These are phyloP conservation scores for Tangara arthus DNA, from an alignment of 2,797 vertebrate species.

Conservation along the genomic window DNA sequence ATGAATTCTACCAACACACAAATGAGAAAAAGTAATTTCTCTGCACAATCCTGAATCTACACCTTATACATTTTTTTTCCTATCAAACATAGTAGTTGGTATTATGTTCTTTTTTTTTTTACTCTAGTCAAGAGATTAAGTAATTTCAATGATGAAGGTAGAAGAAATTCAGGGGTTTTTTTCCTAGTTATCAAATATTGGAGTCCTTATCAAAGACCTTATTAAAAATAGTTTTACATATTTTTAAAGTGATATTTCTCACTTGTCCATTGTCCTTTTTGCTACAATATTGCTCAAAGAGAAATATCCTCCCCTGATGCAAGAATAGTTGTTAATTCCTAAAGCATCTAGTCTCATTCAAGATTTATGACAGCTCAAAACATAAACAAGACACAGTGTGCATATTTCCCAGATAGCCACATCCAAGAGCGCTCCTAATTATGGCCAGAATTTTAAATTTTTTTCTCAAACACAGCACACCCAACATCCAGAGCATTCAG, in stretches of 20 bases:
- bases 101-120: background rate
- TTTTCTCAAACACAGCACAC: background rate
- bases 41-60: background rate
- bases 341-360: background rate
- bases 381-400: background rate
- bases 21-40: background rate
- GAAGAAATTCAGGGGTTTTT: fast-evolving
- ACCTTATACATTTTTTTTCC: fast-evolving
- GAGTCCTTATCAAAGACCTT: background rate
- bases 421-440: background rate
- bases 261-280: background rate
- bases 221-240: background rate
- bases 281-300: background rate
- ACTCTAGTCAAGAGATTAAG: background rate
- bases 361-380: background rate
- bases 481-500: background rate
- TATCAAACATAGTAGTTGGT: background rate
- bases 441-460: background rate
- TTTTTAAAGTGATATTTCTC: background rate
- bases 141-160: background rate
- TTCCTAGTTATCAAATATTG: background rate
- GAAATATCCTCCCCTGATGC: background rate
- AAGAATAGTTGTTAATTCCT: background rate
- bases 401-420: background rate
- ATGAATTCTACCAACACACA: background rate